Evolutionary conservation across 2,797 vertebrate species (phyloP), one percentile per base, ranked within the genome.

Genomic region (Sparus aurata): DNA sequence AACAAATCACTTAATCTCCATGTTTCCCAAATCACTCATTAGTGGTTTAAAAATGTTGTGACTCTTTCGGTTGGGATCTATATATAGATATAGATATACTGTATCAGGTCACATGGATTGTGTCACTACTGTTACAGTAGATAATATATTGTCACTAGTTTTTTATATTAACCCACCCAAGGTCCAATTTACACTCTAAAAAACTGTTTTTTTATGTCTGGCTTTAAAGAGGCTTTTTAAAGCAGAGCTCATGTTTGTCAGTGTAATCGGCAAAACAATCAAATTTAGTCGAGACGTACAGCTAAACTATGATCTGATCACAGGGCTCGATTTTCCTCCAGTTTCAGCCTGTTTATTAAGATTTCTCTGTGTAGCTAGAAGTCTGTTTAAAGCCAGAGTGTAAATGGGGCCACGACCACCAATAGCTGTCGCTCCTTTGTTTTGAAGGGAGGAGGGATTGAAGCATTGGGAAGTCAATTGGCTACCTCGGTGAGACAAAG

Each of bases 371-470:
- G 65, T 73, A 77, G 74, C 73, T 68, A 86, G 69, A 75, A 80
- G 82, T 79, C 43, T 92, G 52, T 89, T 84, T 91, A 83, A 89
- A 84, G 69, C 69, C 65, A 82, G 67, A 77, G 68, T 88, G 65
- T 85, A 82, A 82, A 82, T 77, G 72, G 64, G 80, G 77, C 79
- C 70, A 83, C 49, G 5, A 74, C 80, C 78, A 89, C 73, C 87
- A 91, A 92, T 87, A 87, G 85, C 81, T 91, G 80, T 92, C 23
- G 43, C 91, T 89, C 73, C 87, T 94, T 89, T 93, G 84, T 94
- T 92, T 93, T 92, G 76, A 95, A 95, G 95, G 95, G 94, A 95
- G 91, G 94, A 95, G 84, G 94, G 94, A 91, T 91, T 94, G 93
- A 95, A 95, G 92, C 90, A 92, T 79, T 95, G 93, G 92, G 94